Evolutionary conservation across 2,797 vertebrate species (phyloP), one percentile per base, ranked within the genome.

Genomic region (Gymnopithys bicolor): DNA sequence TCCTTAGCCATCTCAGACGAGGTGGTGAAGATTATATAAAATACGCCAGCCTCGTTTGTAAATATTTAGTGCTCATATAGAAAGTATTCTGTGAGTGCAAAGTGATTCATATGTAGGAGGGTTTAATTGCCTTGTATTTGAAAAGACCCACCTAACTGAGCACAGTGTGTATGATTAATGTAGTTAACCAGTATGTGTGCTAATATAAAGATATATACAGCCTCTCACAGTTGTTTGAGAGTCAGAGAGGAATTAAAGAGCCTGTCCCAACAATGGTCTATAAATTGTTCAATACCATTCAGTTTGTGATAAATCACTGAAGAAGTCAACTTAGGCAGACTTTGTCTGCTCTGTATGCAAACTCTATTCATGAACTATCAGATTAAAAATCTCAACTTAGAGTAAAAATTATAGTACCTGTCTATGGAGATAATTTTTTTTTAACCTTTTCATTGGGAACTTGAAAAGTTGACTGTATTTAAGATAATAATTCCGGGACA

Each of bases 91-190:
- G 59, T 89, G 93, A 94, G 83, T 84, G 93, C n/a, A 4, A 15
- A 74, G 60, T 95, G 93, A 96, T 59, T 94, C 84, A 79, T 73
- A 28, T 15, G 90, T 76, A 74, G 93, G 92, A 95, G 77, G 55
- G 55, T 84, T 94, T 95, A 94, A 96, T 95, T 94, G 87, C 49
- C 1, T 1, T 14, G 41, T 89, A 5, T 89, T 95, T 81, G 83
- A 79, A 74, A 67, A 90, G 94, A 93, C 94, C 84, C 93, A 91
- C 95, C 91, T 95, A 75, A 81, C 27, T 69, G 86, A 89, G 75
- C 75, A 33, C 37, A 39, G 45, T 75, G 73, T 51, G 25, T 59
- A 2, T 74, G 58, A 91, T 79, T 94, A 87, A 41, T 3, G 25
- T 30, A 87, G 82, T 71, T 81, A 68, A 85, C 30, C 46, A 63